phyloP scores from a whole-genome alignment of 2,888 invertebrate species.

The Orgyia antiqua region DNA sequence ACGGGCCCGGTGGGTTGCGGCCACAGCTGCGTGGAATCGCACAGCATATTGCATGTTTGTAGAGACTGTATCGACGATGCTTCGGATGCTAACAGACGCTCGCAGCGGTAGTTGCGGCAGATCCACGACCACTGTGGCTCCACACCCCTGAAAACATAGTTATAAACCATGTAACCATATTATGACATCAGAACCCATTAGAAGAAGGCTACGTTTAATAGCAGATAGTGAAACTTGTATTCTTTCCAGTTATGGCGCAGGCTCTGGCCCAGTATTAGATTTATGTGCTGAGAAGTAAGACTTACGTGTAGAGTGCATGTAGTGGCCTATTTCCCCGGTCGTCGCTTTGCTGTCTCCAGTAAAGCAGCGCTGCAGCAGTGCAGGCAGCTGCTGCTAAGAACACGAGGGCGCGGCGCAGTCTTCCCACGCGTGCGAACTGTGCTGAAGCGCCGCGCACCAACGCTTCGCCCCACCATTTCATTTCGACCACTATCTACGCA shows the following conservation, averaged over 20 bases:
- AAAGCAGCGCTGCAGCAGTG: conserved; percentile 76
- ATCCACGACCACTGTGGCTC: conserved; percentile 87
- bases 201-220: no score
- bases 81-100: conserved; percentile 70
- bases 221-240: no score
- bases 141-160: conserved; percentile 59
- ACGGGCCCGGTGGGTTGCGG: conserved; percentile 87
- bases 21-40: conserved; percentile 87
- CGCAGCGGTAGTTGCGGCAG: conserved; percentile 84
- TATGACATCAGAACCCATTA: no score
- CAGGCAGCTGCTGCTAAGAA: conserved; percentile 76
- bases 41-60: conserved; percentile 87
- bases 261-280: no score
- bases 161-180: no score
- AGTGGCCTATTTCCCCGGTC: conserved; percentile 52
- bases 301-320: conserved; percentile 50
- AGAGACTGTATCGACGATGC: conserved; percentile 76
- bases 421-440: conserved; percentile 71
- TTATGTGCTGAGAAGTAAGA: no score
- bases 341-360: conserved; percentile 79
- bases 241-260: no score
- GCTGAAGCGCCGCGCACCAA: conserved; percentile 66
- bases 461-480: conserved; percentile 60
- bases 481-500: conserved; percentile 29
- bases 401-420: conserved; percentile 75